Evolutionary conservation across 1,140 invertebrate genomes (phyloP).

Genomic region (Gryon sp.): DNA sequence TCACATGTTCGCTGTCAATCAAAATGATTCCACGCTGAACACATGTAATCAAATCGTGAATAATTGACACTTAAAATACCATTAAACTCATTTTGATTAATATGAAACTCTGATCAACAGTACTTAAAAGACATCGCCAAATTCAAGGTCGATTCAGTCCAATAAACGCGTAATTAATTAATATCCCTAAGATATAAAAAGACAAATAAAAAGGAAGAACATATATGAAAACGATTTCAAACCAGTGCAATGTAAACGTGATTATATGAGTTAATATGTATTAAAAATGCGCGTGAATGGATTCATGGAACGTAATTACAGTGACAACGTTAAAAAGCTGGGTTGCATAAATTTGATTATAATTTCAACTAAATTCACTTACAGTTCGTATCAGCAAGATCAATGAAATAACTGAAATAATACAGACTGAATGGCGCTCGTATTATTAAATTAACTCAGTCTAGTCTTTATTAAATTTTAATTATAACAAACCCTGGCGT

Average conservation of each 20-base stretch:
- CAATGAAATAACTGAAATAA: constrained; percentile 53
- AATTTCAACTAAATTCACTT: constrained; percentile 42
- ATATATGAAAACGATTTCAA: too few relatives aligned
- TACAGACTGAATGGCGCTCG: constrained; percentile 18
- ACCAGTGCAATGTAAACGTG: too few relatives aligned
- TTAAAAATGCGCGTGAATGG: constrained; percentile 19
- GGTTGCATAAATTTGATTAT: constrained; percentile 40
- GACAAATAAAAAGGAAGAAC: too few relatives aligned
- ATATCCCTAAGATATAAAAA: too few relatives aligned
- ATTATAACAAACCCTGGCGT: constrained; percentile 50
- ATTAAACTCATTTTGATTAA: constrained; percentile 44
- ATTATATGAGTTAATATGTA: constrained; percentile 23
- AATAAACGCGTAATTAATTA: constrained; percentile 3
- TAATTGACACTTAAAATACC: constrained; percentile 59
- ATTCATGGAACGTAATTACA: constrained; percentile 21
- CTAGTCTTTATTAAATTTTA: constrained; percentile 54
- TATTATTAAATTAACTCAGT: constrained; percentile 51
- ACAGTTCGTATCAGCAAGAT: constrained; percentile 28
- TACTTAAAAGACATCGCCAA: constrained; percentile 8
- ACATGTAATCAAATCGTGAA: constrained; percentile 54
- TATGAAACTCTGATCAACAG: constrained; percentile 31
- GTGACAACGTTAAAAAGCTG: constrained; percentile 25
- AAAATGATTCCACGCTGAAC: constrained; percentile 52
- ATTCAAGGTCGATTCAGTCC: constrained; percentile 12
- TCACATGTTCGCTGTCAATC: constrained; percentile 53